Base-by-base conservation (phyloP, 2,888 invertebrate species). In the Cataglyphis cursor region DNA sequence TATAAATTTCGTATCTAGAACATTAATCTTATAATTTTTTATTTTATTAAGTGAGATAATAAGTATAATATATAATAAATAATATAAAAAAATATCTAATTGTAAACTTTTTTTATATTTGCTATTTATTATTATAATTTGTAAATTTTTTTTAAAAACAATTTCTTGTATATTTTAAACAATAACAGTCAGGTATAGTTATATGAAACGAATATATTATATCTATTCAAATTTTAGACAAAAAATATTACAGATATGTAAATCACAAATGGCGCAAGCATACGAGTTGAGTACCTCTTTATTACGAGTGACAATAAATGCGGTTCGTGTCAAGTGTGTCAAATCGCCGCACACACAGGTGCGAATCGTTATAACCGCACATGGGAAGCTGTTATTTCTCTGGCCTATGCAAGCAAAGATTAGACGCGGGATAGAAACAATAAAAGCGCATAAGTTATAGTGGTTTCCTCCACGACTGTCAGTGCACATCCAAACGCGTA, bases 301-400 rank as follows among this genome's bases (percentile, higher is more conserved):
- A 66, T 57, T 64, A 81, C 64, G 57, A 35, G 41, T 41, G 48
- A 70, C 72, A 72, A 75, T 80, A 64, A 64, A 78, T 44, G 62
- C n/a, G 31, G 72, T 64, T 78, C 51, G 28, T 41, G 73, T 38
- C 81, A 82, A 68, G 76, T 87, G 54, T 83, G 83, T 87, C 78
- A 81, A 89, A 83, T 84, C 84, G 81, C 65, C 66, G 44, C 24
- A 9, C 65, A 31, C 68, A 31, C 68, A 59, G 38, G 62, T 66
- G 28, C 70, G 28, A 68, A 31, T 54, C n/a, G 38, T 54, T 41
- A 85, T 70, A 78, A 28, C 61, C 61, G 64, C 66, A 59, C 44
- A 51, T 31, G 80, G 80, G 65, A 81, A 76, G 78, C 87, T 87
- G 87, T 89, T 85, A 84, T 90, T 87, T 87, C 78, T 83, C 68